These are phyloP conservation scores for Rallus crepitans DNA, from an alignment of 2,797 vertebrate species.

Conservation along the genomic window DNA sequence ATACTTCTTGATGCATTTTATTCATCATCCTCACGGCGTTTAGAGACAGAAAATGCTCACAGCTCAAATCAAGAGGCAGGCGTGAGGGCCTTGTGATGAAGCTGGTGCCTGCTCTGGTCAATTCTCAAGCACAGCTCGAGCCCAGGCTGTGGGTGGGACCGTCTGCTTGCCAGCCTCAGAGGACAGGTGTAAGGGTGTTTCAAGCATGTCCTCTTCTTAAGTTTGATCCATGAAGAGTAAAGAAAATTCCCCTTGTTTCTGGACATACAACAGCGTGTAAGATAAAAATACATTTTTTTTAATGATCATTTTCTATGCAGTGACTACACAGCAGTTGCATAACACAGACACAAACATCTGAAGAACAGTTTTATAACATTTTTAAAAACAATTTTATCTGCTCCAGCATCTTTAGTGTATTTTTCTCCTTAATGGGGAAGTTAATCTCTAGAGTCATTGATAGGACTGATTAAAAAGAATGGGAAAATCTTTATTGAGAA, in stretches of 20 bases:
- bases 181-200: not conserved
- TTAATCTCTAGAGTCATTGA: not conserved
- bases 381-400: not conserved
- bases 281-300: not conserved
- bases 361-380: not conserved
- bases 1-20: not conserved
- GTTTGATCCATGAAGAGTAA: not conserved
- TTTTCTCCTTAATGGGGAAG: not conserved
- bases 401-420: not conserved
- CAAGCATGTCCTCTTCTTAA: not conserved
- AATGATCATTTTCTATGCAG: not conserved
- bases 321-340: not conserved
- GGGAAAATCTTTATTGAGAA: not conserved
- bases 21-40: not conserved
- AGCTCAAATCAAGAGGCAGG: not conserved
- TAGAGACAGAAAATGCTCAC: not conserved
- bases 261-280: not conserved
- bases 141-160: not conserved
- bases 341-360: not conserved
- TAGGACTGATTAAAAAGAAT: not conserved
- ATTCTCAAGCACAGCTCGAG: not conserved
- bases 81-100: not conserved
- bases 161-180: not conserved
- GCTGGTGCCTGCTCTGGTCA: not conserved
- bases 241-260: not conserved